Evolutionary conservation across 1,140 invertebrate genomes (phyloP), one percentile per base, ranked within the genome.

Genomic region (Drosophila erecta): DNA sequence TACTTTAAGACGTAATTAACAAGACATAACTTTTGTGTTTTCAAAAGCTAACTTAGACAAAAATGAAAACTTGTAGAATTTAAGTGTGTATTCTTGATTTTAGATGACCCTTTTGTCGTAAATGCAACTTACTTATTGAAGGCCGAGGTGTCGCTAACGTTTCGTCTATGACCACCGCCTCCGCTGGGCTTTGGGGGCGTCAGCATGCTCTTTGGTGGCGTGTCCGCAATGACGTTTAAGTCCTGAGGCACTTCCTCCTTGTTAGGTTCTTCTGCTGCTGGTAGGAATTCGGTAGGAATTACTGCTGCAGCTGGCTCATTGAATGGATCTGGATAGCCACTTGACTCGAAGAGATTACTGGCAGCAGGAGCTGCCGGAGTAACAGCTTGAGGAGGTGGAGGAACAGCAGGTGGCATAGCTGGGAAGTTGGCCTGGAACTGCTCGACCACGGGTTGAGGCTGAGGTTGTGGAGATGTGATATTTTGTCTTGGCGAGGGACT

Each of bases 121-220:
- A 2, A 17, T 27, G 0, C 2, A 3, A 91, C 93, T 93, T 93
- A 96, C 96, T 96, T 96, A 86, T 96, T 96, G 84, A 97, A 96
- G 75, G 96, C 96, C 50, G 96, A 97, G 1, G 96, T 97, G 90
- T 97, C 97, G 91, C 96, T 97, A 83, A 97, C 96, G 91, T 97
- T 97, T 43, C 97, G 94, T 40, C 96, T 92, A 92, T 97, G 96
- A 8, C 94, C 93, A 37, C 81, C 67, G 7, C 47, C 47, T 20
- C 56, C 69, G 10, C 64, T 76, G 2, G 75, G 56, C 55, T 91
- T 92, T 6, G 90, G 91, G 27, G 90, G 81, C n/a, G 84, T 81
- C 8, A 92, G 53, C 71, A 91, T 81, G 8, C 93, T 92, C 66
- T 95, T 94, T 2, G 95, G 81, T 44, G 87, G 80, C 22, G 91